Evolutionary conservation across 37 sponge, comb jelly and placozoan genomes (phyloP).

Genomic region (Spongilla lacustris): DNA sequence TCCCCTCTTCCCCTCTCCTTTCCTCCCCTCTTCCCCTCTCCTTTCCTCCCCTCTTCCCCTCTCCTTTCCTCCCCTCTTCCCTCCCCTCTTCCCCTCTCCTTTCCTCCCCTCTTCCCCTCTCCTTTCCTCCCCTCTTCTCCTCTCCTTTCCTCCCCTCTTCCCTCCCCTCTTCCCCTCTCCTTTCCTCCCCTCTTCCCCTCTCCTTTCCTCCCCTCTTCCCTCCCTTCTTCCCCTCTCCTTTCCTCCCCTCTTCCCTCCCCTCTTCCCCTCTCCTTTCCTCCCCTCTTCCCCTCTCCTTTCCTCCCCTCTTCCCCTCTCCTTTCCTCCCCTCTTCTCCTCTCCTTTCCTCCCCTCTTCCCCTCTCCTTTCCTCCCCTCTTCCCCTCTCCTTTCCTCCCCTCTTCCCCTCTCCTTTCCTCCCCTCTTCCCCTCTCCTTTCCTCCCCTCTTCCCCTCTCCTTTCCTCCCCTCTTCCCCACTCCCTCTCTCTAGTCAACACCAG

Average conservation of each 20-base stretch:
- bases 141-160: background rate
- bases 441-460: background rate
- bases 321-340: background rate
- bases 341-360: background rate
- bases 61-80: background rate
- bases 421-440: background rate
- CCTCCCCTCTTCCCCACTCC: background rate
- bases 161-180: background rate
- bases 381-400: background rate
- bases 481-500: background rate
- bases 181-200: background rate
- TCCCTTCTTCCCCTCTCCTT: background rate
- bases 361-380: background rate
- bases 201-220: too few species aligned
- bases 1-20: background rate
- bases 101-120: background rate
- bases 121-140: background rate
- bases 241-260: background rate
- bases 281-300: background rate
- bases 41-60: background rate
- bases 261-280: too few species aligned
- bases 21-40: background rate
- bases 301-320: background rate
- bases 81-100: background rate
- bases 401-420: background rate